Base-by-base conservation (phyloP, 1,140 invertebrate genomes). In the Brachionus asplanchnoidis region DNA sequence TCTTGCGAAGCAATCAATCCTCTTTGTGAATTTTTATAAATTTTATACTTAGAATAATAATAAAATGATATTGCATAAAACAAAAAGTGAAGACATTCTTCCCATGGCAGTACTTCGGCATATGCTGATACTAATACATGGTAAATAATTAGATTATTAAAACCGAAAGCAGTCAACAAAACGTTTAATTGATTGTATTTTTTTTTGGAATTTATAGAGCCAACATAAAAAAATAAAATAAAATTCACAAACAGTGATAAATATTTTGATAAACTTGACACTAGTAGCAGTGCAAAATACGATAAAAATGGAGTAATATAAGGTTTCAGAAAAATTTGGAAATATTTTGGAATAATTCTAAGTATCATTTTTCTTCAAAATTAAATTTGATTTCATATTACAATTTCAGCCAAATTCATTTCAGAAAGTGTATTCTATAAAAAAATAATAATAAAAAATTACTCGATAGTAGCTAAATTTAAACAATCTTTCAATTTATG, bases 51-150 rank as follows among this genome's bases (percentile, higher is more conserved):
- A 11, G 17, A 17, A 68, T 68, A 60, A 46, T 36, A 65, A 82
- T 60, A 60, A 65, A 44, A 60, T 28, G 79, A 60, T 44, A 23
- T 60, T 11, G 53, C 3, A 60, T 82, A 65, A 82, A 82, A 82
- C 12, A 40, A 60, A 60, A 82, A 20, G 17, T 82, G 79, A 28
- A 82, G 53, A 8, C 8, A 60, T 23, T 65, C 65, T 68, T 82
- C 79, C 79, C 79, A 82, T 9, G 53, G 79, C 53, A 82, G 65
- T 23, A 65, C 40, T 46, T 82, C 79, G 6, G 79, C 79, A 68
- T 82, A 82, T 28, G 53, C 36, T 12, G 79, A 9, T 17, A 82
- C 79, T 28, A 82, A 23, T 20, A 82, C 20, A 46, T 65, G 79
- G 40, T 65, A 82, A 20, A 56, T 26, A 26, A 66, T 65, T 7